These are phyloP conservation scores for Chaenogobius annularis DNA, from an alignment of 2,113 vertebrate species.

Conservation along the genomic window DNA sequence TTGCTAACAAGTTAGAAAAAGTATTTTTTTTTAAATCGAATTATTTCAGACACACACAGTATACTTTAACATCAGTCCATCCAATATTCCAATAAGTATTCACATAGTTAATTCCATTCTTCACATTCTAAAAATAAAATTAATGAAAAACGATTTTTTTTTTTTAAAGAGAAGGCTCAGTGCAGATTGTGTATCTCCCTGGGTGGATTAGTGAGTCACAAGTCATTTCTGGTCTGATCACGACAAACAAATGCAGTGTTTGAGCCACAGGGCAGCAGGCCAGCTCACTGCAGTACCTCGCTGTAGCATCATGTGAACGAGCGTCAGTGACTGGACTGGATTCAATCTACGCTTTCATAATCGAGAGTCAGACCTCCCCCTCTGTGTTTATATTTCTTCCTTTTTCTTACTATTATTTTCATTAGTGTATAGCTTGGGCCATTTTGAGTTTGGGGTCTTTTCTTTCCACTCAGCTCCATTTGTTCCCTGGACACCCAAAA, in stretches of 20 bases:
- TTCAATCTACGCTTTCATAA: neutral
- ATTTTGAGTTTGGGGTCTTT: too few relatives aligned
- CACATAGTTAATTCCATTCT: too few relatives aligned
- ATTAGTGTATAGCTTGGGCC: too few relatives aligned
- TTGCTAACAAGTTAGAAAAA: too few relatives aligned
- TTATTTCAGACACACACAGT: too few relatives aligned
- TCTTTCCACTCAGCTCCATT: too few relatives aligned
- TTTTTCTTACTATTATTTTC: neutral
- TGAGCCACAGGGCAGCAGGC: conserved; percentile 15
- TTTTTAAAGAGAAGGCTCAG: neutral
- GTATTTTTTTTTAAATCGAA: too few relatives aligned
- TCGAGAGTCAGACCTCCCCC: too few relatives aligned
- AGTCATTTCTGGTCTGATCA: conserved; percentile 24
- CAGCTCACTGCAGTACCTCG: conserved; percentile 3
- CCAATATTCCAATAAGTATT: too few relatives aligned
- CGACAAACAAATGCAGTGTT: conserved; percentile 27
- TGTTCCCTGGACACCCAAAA: too few relatives aligned
- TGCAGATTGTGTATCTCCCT: conserved; percentile 12
- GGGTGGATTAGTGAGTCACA: conserved; percentile 17
- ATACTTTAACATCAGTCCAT: too few relatives aligned
- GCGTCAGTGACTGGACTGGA: conserved; percentile 29
- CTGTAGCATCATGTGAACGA: conserved; percentile 45
- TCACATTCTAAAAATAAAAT: too few relatives aligned
- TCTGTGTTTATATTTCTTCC: neutral
- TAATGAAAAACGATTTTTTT: neutral